Evolutionary conservation across 2,888 invertebrate species (phyloP).

Genomic region (Brenthis daphne): DNA sequence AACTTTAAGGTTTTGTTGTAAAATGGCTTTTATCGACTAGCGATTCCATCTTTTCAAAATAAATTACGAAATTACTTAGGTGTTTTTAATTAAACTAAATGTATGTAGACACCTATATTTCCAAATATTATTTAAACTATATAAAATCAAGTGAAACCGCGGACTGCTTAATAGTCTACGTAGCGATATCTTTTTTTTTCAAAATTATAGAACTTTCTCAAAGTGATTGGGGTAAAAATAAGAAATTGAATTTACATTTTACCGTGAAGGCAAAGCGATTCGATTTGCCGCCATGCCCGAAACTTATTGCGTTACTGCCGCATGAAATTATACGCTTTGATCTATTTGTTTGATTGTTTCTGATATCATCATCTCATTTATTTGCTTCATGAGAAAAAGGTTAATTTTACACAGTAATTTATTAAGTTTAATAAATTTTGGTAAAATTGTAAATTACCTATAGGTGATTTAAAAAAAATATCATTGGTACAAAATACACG

Average conservation of each 20-base stretch:
- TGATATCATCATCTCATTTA: conserved; percentile 26
- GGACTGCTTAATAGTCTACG: background rate
- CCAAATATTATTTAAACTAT: no score
- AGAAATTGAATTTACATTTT: conserved; percentile 66
- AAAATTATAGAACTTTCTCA: conserved; percentile 38
- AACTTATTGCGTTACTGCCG: conserved; percentile 66
- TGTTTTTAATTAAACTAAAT: no score
- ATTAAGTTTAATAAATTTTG: background rate
- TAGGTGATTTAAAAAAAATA: no score
- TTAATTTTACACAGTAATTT: conserved; percentile 10
- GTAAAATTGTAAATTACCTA: no score
- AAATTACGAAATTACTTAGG: no score
- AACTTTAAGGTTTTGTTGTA: no score
- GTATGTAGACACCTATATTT: no score
- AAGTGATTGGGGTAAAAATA: conserved; percentile 21
- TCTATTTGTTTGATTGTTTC: conserved; percentile 53
- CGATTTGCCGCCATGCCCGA: conserved; percentile 69
- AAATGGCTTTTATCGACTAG: no score
- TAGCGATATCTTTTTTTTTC: conserved; percentile 55
- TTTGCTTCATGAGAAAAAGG: conserved; percentile 19
- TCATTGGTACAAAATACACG: no score
- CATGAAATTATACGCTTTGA: conserved; percentile 65
- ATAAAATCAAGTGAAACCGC: background rate
- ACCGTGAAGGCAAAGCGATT: conserved; percentile 65
- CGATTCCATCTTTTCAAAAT: no score